phyloP scores from a whole-genome alignment of 2,888 invertebrate genomes.

The Pollenia griseotomentosa region DNA sequence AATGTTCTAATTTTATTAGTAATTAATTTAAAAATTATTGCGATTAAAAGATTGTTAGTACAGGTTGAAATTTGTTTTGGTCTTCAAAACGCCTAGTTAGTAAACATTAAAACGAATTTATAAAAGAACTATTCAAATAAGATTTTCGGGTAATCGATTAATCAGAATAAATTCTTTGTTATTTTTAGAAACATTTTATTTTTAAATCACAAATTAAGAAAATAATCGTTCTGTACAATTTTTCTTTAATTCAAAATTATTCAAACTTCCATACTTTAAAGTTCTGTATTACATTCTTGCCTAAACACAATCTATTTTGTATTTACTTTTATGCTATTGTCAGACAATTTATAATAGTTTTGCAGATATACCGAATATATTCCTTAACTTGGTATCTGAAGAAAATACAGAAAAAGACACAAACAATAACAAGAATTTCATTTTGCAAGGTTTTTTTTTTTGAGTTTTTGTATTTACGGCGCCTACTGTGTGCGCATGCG shows the following conservation, averaged over 20 bases:
- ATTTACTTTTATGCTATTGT: slow-evolving; percentile 47
- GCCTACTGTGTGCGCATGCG: slow-evolving; percentile 71
- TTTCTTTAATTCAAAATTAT: not conserved
- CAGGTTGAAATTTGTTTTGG: too few relatives aligned
- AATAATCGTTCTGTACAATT: not conserved
- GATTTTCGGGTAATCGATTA: too few relatives aligned
- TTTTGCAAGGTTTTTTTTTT: slow-evolving; percentile 52
- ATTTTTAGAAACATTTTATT: too few relatives aligned
- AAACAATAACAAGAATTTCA: slow-evolving; percentile 52
- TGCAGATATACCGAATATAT: slow-evolving; percentile 39
- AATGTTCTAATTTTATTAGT: too few relatives aligned
- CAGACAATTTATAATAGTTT: slow-evolving; percentile 52
- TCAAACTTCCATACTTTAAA: slow-evolving; percentile 19
- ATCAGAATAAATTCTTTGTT: too few relatives aligned
- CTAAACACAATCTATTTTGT: slow-evolving; percentile 24
- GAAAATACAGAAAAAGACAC: not conserved
- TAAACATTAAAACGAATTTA: too few relatives aligned
- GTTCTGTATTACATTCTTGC: slow-evolving; percentile 30
- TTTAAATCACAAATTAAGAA: too few relatives aligned
- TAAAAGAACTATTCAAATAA: too few relatives aligned
- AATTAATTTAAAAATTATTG: too few relatives aligned
- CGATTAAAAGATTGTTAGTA: too few relatives aligned
- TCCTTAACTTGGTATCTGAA: not conserved
- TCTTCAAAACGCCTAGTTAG: too few relatives aligned
- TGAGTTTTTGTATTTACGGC: slow-evolving; percentile 52